Percentiles rank a stretch among this genome's conserved stretches.
phyloP scores from a whole-genome alignment of 2,113 vertebrate species.

The Hydrolagus affinis region DNA sequence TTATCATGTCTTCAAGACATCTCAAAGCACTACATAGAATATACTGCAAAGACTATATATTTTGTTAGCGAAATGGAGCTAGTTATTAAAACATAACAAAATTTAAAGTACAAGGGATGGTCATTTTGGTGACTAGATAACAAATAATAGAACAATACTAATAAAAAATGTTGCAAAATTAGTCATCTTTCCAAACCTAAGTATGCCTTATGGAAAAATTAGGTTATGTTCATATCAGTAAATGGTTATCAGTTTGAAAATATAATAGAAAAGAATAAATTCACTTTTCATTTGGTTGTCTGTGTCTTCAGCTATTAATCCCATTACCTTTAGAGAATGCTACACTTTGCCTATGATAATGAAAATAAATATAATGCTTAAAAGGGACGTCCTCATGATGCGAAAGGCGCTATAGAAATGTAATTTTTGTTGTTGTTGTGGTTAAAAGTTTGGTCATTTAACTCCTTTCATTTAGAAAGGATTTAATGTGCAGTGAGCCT shows the following conservation, averaged over 20 bases:
- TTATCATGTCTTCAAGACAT: too few species aligned
- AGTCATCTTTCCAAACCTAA: not conserved
- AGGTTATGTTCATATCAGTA: not conserved
- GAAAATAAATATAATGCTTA: constrained; percentile 12
- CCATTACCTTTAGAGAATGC: not conserved
- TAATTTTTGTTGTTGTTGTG: too few species aligned
- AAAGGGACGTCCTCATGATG: too few species aligned
- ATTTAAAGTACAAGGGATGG: not conserved
- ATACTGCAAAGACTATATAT: not conserved
- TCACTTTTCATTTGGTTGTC: not conserved
- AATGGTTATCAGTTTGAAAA: not conserved
- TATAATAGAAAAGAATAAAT: not conserved
- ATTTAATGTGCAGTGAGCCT: not conserved
- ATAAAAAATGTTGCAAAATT: not conserved
- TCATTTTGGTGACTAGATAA: not conserved
- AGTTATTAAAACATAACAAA: not conserved
- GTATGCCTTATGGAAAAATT: not conserved
- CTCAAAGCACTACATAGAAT: too few species aligned
- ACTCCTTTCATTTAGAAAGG: constrained; percentile 1
- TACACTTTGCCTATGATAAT: not conserved
- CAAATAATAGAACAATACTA: not conserved
- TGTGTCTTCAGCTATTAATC: not conserved
- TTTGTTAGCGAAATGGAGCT: too few species aligned
- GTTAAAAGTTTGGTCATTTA: not conserved
- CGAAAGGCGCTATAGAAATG: too few species aligned